Evolutionary conservation across 2,888 invertebrate species (phyloP).

Genomic region (Heliconius cydno): DNA sequence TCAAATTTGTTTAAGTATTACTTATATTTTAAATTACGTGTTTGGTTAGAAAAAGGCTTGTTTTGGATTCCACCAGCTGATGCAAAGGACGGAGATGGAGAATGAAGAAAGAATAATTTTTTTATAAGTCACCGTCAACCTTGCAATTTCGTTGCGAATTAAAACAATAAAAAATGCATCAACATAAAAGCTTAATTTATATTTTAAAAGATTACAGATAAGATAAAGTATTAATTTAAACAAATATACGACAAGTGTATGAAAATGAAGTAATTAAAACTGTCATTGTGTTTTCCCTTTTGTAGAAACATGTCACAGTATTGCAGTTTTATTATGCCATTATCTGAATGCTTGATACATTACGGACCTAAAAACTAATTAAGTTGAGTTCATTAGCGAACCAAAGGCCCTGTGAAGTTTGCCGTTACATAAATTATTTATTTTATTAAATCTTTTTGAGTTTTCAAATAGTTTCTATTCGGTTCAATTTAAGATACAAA

Average conservation of each 20-base stretch:
- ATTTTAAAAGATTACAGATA: slow-evolving; percentile 2
- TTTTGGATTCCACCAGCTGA: background rate
- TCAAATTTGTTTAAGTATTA: too few species aligned
- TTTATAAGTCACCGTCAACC: background rate
- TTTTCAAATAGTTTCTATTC: slow-evolving; percentile 11
- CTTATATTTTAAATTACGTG: background rate
- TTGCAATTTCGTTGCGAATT: background rate
- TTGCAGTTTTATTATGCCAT: slow-evolving; percentile 20
- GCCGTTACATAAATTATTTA: slow-evolving; percentile 8
- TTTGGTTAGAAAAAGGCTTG: background rate
- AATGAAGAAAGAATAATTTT: background rate
- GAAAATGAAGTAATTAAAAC: slow-evolving; percentile 18
- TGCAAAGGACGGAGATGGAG: background rate
- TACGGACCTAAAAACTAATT: slow-evolving; percentile 17
- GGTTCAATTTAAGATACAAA: background rate
- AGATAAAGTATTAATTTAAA: slow-evolving; percentile 10
- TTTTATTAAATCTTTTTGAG: background rate
- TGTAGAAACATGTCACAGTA: slow-evolving; percentile 21
- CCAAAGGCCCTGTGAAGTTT: background rate
- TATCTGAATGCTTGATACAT: slow-evolving; percentile 4
- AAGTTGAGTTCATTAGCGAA: slow-evolving; percentile 20
- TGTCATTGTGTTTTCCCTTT: slow-evolving; percentile 20
- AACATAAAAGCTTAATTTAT: slow-evolving; percentile 4
- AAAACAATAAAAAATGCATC: background rate
- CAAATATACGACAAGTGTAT: slow-evolving; percentile 19